Evolutionary conservation across 2,888 invertebrate species (phyloP).

Genomic region (Parnassius glacialis): DNA sequence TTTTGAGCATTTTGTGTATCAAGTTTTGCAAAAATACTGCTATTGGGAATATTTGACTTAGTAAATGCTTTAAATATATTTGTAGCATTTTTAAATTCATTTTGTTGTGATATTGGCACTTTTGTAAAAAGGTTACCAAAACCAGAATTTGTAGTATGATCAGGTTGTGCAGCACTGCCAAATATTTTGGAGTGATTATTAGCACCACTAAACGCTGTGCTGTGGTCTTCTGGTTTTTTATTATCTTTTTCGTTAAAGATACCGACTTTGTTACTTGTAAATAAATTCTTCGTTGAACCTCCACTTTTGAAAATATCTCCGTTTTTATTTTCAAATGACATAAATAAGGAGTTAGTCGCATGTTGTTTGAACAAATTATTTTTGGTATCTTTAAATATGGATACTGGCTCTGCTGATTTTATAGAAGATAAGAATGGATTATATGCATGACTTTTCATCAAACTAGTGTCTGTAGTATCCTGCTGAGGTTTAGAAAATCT

Average conservation of each 20-base stretch:
- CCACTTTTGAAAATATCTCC: conserved; percentile 14
- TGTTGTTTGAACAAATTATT: conserved; percentile 34
- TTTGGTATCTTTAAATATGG: conserved; percentile 39
- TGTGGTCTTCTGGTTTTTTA: conserved; percentile 10
- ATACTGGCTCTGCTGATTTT: neutral
- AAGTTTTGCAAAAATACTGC: conserved; percentile 27
- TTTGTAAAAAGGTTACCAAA: conserved; percentile 9
- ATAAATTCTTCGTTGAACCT: conserved; percentile 35
- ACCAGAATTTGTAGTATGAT: neutral
- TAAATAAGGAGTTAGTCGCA: conserved; percentile 38
- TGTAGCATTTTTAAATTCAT: conserved; percentile 32
- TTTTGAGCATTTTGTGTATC: neutral
- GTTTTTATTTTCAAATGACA: conserved; percentile 27
- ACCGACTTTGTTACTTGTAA: conserved; percentile 33
- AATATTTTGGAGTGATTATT: conserved; percentile 9
- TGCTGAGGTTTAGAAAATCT: conserved; percentile 66
- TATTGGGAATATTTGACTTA: conserved; percentile 36
- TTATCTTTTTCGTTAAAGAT: conserved; percentile 31
- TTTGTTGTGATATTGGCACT: conserved; percentile 14
- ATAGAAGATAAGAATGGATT: conserved; percentile 7
- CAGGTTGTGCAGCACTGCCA: neutral
- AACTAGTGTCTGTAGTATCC: conserved; percentile 37
- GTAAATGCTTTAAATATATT: conserved; percentile 54
- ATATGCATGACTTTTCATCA: neutral
- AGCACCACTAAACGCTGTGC: conserved; percentile 10